Evolutionary conservation across 2,797 vertebrate genomes (phyloP), one percentile per base, ranked within the genome.

Genomic region (Semaprochilodus insignis): DNA sequence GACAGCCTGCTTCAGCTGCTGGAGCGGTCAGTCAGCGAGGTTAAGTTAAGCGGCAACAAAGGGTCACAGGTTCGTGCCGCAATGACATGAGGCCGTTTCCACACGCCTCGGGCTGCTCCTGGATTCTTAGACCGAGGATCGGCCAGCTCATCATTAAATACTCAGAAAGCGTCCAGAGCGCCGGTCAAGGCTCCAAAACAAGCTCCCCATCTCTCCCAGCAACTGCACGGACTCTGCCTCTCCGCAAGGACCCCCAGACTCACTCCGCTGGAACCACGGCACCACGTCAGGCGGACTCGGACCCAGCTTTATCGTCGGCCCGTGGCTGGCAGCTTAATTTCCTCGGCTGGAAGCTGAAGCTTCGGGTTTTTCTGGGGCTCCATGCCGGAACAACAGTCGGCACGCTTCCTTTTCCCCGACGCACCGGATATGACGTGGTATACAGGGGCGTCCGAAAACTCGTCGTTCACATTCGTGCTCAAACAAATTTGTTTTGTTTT

Each of bases 381-480:
- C 67, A 71, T 71, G 67, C 67, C 67, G 67, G 67, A 71, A 71
- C 67, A 51, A 10, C 36, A 70, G 21, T 10, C 7, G 4, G 14
- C 17, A 13, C 36, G 5, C 67, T 51, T 48, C 44, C 67, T 36
- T 17, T 51, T 89, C 91, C 87, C 66, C 88, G 85, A 2, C n/a
- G n/a, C 63, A 10, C 34, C 83, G 88, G 88, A 85, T 77, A 88
- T 93, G 93, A 92, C 90, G 85, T 57, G 23, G 76, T 69, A 44
- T 40, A 5, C 17, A 0, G 51, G 21, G 10, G 34, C 14, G 27
- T 5, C 1, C 34, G 2, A 19, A 65, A 31, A 65, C 62, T 31
- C 11, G 25, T 1, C 62, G 62, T 13, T 59, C 4, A 10, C 44
- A 48, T 54, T 54, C 52, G 15, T 54, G 11, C 51, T 40, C 40